Conservation (phyloP, 2,797 vertebrate species). For the Denticeps clupeoides region DNA sequence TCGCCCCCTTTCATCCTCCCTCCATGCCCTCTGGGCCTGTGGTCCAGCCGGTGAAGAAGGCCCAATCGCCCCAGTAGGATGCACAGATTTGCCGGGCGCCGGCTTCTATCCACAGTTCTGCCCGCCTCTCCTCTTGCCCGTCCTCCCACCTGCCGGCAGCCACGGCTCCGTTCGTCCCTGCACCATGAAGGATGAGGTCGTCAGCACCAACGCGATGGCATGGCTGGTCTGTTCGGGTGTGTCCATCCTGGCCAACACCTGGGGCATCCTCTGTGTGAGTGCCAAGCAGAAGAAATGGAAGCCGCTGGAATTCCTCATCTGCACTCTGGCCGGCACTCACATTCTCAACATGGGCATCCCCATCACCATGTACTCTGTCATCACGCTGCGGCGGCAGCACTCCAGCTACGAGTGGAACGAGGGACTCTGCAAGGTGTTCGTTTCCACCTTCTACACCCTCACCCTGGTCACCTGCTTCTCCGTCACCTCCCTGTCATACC, state of each 20-base stretch:
- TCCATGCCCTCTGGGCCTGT: constrained; percentile 21
- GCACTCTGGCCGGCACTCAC: constrained; percentile 81
- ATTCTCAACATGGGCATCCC: constrained; percentile 86
- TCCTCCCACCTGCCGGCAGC: constrained; percentile 25
- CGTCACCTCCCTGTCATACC: constrained; percentile 86
- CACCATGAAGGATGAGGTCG: constrained; percentile 79
- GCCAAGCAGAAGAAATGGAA: constrained; percentile 96
- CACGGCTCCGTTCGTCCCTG: constrained; percentile 40
- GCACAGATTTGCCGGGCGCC: neutral
- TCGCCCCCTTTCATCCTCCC: constrained; percentile 3
- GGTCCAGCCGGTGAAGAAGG: constrained; percentile 3
- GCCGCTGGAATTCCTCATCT: constrained; percentile 84
- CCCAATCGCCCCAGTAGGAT: neutral
- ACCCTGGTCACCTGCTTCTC: constrained; percentile 91
- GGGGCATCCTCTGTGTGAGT: constrained; percentile 86
- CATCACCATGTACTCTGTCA: constrained; percentile 81
- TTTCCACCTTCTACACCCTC: constrained; percentile 89
- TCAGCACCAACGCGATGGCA: constrained; percentile 76
- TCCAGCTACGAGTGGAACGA: constrained; percentile 85
- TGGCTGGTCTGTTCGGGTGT: constrained; percentile 85
- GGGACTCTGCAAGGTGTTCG: constrained; percentile 88
- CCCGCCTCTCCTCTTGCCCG: constrained; percentile 19
- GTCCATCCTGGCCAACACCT: constrained; percentile 81
- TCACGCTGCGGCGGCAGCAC: constrained; percentile 73
- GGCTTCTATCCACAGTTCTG: neutral